Percentiles rank a stretch among this genome's conserved stretches.
These are phyloP conservation scores for Scolanthus callimorphus DNA, from an alignment of 92 coral and sea anemone species.

Conservation along the genomic window DNA sequence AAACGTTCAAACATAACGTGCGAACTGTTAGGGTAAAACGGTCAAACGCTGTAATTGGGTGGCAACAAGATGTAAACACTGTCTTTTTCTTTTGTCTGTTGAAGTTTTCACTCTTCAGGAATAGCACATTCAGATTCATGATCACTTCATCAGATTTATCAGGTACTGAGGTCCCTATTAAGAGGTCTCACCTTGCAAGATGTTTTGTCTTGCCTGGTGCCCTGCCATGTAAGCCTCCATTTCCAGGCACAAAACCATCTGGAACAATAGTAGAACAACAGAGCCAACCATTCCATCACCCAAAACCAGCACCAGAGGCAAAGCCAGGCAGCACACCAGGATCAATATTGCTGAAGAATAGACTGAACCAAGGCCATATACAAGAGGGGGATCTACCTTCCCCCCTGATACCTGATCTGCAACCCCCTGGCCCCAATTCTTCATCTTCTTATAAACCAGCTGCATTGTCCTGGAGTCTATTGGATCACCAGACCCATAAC, in stretches of 20 bases:
- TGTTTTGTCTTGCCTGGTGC: not conserved
- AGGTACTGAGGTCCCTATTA: too few species aligned
- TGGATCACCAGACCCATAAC: slow-evolving; percentile 8
- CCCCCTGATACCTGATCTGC: not conserved
- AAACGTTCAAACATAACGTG: too few species aligned
- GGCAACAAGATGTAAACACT: too few species aligned
- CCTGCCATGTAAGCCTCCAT: slow-evolving; percentile 13
- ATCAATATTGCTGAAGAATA: slow-evolving; percentile 76
- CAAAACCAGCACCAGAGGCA: slow-evolving; percentile 62
- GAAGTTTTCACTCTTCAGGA: too few species aligned
- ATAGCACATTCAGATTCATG: too few species aligned
- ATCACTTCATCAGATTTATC: too few species aligned
- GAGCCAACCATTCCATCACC: slow-evolving; percentile 85
- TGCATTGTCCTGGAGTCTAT: slow-evolving; percentile 43
- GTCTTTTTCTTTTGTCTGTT: too few species aligned
- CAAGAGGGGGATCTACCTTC: slow-evolving; percentile 43
- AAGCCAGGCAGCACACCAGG: slow-evolving; percentile 39
- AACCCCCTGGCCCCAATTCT: slow-evolving; percentile 17
- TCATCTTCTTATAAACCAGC: slow-evolving; percentile 51
- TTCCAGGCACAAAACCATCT: slow-evolving; percentile 61
- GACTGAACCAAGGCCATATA: slow-evolving; percentile 90
- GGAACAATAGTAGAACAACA: slow-evolving; percentile 52
- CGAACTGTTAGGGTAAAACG: too few species aligned
- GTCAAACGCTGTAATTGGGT: too few species aligned
- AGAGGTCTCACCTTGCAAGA: too few species aligned